Conservation (phyloP, 1,140 invertebrate genomes). For the Eumaeus atala region DNA sequence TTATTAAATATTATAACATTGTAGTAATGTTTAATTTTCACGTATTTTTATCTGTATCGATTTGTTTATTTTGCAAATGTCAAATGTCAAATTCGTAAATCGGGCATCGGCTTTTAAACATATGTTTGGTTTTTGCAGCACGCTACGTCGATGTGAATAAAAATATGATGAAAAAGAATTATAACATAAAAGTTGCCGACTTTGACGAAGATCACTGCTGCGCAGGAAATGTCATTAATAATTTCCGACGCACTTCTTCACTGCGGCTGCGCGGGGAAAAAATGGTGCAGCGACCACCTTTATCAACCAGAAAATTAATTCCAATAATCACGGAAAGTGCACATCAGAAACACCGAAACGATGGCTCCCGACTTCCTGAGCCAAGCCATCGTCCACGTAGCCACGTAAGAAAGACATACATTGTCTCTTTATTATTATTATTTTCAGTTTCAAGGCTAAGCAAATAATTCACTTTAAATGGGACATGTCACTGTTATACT, state of each 20-base stretch:
- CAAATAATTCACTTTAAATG: conserved; percentile 1
- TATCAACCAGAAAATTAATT: conserved; percentile 64
- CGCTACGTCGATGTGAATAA: conserved; percentile 55
- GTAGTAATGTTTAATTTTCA: too few species aligned
- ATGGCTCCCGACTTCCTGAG: conserved; percentile 58
- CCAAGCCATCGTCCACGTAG: conserved; percentile 62
- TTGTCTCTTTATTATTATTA: background rate
- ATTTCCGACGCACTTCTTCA: conserved; percentile 67
- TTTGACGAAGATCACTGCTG: conserved; percentile 65
- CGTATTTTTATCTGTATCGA: conserved; percentile 4
- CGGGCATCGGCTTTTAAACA: conserved; percentile 26
- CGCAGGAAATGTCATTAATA: conserved; percentile 61
- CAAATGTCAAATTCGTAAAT: conserved; percentile 1
- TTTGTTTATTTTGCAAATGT: conserved; percentile 7
- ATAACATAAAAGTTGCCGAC: conserved; percentile 53
- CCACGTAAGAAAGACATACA: conserved; percentile 44
- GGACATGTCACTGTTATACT: background rate
- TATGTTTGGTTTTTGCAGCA: conserved; percentile 51
- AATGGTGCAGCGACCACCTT: conserved; percentile 69
- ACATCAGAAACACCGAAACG: conserved; percentile 56
- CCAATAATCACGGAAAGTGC: conserved; percentile 69
- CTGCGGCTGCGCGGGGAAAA: conserved; percentile 73
- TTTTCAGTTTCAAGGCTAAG: conserved; percentile 15
- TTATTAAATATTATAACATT: too few species aligned
- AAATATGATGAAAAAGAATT: conserved; percentile 65